Evolutionary conservation across 2,888 invertebrate species (phyloP), one percentile per base, ranked within the genome.

Genomic region (Apodemia mormo): DNA sequence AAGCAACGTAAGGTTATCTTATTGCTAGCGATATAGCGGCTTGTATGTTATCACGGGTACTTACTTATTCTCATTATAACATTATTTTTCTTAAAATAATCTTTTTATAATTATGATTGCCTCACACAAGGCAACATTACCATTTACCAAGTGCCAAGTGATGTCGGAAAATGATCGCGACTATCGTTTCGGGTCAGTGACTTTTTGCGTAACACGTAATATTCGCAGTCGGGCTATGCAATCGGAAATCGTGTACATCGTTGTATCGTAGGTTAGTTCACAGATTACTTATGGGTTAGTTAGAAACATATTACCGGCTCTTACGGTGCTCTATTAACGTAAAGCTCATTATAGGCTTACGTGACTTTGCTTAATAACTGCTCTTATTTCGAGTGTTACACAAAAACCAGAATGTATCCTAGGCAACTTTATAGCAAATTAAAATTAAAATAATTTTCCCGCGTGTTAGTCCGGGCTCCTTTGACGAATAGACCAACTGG

Each of bases 101-200:
- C 14, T 49, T 49, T 49, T 49, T 40, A 49, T 49, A 49, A 49
- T 49, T 49, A 12, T 49, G 6, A 14, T 49, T 49, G 10, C 49
- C 1, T n/a, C 14, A 49, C 14, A 12, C 10, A 45, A 45, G 12
- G 45, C 45, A 45, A 45, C 45, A 12, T 45, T n/a, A 5, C 49
- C 14, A 14, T 49, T 49, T 49, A 14, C 49, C 5, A 14, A 49
- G 49, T 52, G 52, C n/a, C 52, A 52, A 52, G 52, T 52, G 10
- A n/a, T 52, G 33, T 61, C 33, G 61, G 61, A 61, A 61, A 61
- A 61, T 61, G 33, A 61, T 61, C 61, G 33, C 61, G 61, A 45
- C 66, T 43, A 52, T 49, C 29, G 66, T n/a, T 56, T 49, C 65
- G 70, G 70, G 68, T 71, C 70, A 71, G 56, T 71, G 68, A 68